phyloP scores from a whole-genome alignment of 1,140 invertebrate genomes.

The Bacillus rossius region DNA sequence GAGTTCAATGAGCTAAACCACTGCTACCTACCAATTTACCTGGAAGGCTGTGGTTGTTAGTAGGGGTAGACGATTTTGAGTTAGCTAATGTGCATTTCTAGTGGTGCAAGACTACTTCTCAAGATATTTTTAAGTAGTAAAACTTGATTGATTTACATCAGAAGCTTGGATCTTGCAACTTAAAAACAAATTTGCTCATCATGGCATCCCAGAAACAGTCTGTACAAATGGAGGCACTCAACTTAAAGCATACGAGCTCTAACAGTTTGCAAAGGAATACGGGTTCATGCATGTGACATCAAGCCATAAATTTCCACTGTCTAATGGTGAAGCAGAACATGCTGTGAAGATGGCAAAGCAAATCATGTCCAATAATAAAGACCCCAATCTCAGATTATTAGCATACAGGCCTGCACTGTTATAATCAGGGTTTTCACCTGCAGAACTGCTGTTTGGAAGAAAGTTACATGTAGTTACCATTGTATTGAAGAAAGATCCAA shows the following conservation, averaged over 20 bases:
- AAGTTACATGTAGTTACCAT: too few species aligned
- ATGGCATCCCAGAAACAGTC: conserved; percentile 16
- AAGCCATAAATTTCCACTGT: conserved; percentile 26
- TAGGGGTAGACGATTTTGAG: conserved; percentile 20
- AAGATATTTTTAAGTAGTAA: conserved; percentile 20
- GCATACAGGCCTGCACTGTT: conserved; percentile 20
- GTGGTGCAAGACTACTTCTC: conserved; percentile 22
- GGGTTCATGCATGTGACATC: conserved; percentile 32
- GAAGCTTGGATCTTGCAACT: conserved; percentile 16
- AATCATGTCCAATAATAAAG: conserved; percentile 24
- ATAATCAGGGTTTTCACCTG: conserved; percentile 23
- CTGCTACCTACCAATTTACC: conserved; percentile 19
- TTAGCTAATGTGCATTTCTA: not conserved
- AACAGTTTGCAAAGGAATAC: conserved; percentile 35
- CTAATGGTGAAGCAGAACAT: conserved; percentile 28
- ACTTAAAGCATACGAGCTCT: conserved; percentile 28
- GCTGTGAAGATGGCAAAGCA: conserved; percentile 29
- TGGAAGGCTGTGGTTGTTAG: not conserved
- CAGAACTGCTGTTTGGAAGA: conserved; percentile 21
- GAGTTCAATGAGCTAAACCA: conserved; percentile 7
- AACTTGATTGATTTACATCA: not conserved
- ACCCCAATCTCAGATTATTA: conserved; percentile 21
- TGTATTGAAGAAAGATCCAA: too few species aligned
- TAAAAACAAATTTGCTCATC: conserved; percentile 11
- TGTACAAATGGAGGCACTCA: conserved; percentile 38